A percentile compares a stretch with the other conserved stretches of the same genome.
phyloP scores from a whole-genome alignment of 2,113 vertebrate genomes.

The Ranitomeya imitator region DNA sequence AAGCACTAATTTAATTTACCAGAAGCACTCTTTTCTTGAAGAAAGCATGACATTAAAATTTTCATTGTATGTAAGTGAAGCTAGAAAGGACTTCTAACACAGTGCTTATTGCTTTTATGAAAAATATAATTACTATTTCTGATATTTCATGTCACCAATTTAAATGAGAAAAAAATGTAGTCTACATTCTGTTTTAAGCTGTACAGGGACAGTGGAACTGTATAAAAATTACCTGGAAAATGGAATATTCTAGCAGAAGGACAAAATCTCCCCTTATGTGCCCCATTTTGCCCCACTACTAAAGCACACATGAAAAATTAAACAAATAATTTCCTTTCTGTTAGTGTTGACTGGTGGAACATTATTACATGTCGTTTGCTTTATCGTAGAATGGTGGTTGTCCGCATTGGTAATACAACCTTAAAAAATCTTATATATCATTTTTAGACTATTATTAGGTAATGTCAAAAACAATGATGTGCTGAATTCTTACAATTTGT shows the following conservation, averaged over 20 bases:
- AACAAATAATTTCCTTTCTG: not conserved
- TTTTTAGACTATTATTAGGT: too few relatives aligned
- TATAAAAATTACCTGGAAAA: not conserved
- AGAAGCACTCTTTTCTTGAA: conserved; percentile 23
- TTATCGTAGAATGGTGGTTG: too few relatives aligned
- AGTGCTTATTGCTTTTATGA: conserved; percentile 7
- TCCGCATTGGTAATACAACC: too few relatives aligned
- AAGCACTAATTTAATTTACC: conserved; percentile 45
- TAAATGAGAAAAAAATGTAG: not conserved
- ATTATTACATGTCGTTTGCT: too few relatives aligned
- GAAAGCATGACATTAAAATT: conserved; percentile 24
- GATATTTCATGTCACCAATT: conserved; percentile 2
- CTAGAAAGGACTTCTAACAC: conserved; percentile 20
- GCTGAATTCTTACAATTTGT: too few relatives aligned
- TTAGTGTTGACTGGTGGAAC: not conserved
- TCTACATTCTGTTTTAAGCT: not conserved
- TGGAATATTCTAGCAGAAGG: not conserved
- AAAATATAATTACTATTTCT: conserved; percentile 26
- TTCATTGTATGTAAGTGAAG: not conserved
- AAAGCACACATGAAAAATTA: not conserved
- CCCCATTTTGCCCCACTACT: not conserved
- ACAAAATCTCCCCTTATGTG: not conserved
- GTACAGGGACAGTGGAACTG: not conserved
- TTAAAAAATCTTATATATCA: too few relatives aligned
- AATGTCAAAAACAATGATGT: too few relatives aligned